These are phyloP conservation scores for Callorhinus ursinus DNA, from an alignment of 2,113 vertebrate genomes.

Conservation along the genomic window DNA sequence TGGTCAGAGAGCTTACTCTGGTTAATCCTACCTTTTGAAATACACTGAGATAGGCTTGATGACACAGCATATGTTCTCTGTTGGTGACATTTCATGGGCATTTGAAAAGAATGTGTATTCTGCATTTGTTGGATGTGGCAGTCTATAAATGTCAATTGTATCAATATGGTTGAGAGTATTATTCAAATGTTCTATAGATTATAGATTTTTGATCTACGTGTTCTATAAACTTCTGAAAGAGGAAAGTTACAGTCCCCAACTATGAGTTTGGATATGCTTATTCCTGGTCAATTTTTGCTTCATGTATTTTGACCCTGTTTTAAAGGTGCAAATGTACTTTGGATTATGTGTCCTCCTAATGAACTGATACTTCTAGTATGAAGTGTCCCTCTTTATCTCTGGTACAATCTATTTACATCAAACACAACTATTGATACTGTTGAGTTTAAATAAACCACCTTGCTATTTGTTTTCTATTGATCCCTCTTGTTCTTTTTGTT, in stretches of 20 bases:
- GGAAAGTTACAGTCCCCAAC: neutral
- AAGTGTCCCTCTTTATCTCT: neutral
- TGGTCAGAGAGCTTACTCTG: neutral
- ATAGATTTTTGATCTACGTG: neutral
- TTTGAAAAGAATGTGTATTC: neutral
- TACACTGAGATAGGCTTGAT: too few species aligned
- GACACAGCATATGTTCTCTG: neutral
- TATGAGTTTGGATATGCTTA: neutral
- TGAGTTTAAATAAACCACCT: neutral
- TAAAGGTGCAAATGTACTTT: neutral
- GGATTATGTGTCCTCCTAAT: neutral
- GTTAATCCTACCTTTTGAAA: neutral
- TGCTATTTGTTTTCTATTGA: neutral
- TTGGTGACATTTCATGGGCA: neutral
- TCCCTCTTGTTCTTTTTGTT: neutral
- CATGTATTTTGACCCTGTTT: neutral
- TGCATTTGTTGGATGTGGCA: neutral
- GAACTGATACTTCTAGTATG: neutral
- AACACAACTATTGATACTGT: too few species aligned
- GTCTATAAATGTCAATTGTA: neutral
- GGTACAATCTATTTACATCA: neutral
- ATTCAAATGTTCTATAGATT: neutral
- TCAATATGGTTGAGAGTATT: neutral
- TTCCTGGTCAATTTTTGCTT: neutral
- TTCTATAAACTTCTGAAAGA: neutral